Conservation (phyloP, 2,797 vertebrate species). For the Acestrorhynchus altus region DNA sequence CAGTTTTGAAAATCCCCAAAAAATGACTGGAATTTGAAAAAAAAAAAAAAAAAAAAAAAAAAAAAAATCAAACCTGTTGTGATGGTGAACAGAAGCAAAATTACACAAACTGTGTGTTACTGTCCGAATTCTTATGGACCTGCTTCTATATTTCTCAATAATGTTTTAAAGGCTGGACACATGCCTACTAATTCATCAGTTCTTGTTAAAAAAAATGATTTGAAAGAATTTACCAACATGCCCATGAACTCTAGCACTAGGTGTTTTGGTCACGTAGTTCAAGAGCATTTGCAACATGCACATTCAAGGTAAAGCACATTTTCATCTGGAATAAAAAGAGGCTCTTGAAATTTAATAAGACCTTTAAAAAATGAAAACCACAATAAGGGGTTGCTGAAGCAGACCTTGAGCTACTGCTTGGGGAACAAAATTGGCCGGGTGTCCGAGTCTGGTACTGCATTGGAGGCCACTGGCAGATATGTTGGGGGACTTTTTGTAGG, state of each 20-base stretch:
- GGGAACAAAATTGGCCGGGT: conserved; percentile 41
- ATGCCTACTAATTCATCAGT: no score
- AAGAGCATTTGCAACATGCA: not conserved
- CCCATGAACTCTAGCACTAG: not conserved
- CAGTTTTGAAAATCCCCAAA: no score
- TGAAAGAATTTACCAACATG: not conserved
- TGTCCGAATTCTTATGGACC: no score
- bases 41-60: no score
- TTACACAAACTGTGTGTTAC: no score
- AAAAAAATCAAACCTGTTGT: no score
- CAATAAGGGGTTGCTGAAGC: conserved; percentile 19
- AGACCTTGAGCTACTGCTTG: conserved; percentile 18
- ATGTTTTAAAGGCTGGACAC: no score
- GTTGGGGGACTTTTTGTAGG: conserved; percentile 64
- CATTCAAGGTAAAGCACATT: conserved; percentile 29
- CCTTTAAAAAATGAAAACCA: conserved; percentile 38
- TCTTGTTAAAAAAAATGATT: not conserved
- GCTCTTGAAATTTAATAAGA: conserved; percentile 30
- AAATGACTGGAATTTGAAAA: no score
- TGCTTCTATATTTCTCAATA: no score
- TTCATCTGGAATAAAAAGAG: conserved; percentile 31
- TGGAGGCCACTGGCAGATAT: conserved; percentile 47
- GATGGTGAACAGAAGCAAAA: no score
- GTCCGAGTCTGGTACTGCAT: conserved; percentile 53
- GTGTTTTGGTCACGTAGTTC: not conserved